Base-by-base conservation (phyloP, 2,797 vertebrate species). In the Thaleichthys pacificus region DNA sequence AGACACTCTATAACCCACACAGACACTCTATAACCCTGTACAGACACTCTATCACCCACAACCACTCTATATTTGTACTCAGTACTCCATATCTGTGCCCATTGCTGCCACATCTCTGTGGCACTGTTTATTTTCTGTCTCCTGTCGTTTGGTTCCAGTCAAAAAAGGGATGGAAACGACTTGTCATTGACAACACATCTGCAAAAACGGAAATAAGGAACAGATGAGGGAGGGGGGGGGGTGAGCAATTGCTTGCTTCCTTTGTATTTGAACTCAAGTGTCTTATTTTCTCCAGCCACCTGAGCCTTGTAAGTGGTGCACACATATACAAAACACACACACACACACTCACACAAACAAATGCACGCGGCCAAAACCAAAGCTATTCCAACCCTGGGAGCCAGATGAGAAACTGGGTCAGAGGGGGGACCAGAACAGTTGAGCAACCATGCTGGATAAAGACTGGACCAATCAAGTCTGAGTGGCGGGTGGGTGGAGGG, bases 351-450 rank as follows among this genome's bases (percentile, higher is more conserved):
- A 12, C 66, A 24, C 28, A 30, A 30, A 30, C 28, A 30, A 30
- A 30, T 30, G 28, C 56, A 58, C 8, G 11, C 35, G 35, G 35
- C 35, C 35, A 38, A 38, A 38, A 30, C 28, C 28, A 30, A 30
- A 30, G 35, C 2, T 14, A 9, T 71, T 70, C 54, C 61, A 76
- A 73, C 60, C 24, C 60, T 65, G 51, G 17, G 32, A 74, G 56
- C 15, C 61, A 77, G 76, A 54, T 26, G 26, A 72, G 22, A 70
- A 79, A 78, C 54, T 67, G 64, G 79, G 75, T 82, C 71, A 26
- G 0, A 70, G 61, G 73, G 14, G 49, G 61, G 35, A 57, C 42
- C 42, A 47, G 42, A 15, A 21, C 24, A 71, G 26, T 26, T 57
- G 75, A 78, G 70, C 69, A 77, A n/a, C 42, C 42, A 47, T 3